These are phyloP conservation scores for Oenanthe melanoleuca DNA, from an alignment of 2,113 vertebrate species.

Conservation along the genomic window DNA sequence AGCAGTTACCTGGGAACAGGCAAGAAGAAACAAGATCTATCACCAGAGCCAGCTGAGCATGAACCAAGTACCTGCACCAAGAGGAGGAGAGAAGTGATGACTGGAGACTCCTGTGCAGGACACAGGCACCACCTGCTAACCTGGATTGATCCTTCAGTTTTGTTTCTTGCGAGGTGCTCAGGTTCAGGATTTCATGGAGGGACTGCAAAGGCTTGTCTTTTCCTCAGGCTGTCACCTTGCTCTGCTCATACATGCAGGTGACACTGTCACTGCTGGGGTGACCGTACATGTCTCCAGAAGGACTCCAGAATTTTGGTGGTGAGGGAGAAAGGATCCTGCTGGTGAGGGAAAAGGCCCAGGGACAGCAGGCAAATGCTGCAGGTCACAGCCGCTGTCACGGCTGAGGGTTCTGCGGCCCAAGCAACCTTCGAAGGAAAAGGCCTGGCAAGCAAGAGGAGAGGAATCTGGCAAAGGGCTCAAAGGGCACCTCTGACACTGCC, in stretches of 20 bases:
- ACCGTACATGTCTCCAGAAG: accelerated
- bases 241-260: neutral
- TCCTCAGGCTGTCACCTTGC: neutral
- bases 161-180: neutral
- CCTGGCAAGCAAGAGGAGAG: neutral
- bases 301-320: neutral
- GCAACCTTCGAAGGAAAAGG: neutral
- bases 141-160: neutral
- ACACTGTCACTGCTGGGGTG: neutral
- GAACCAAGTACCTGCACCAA: neutral
- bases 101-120: neutral
- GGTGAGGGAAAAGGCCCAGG: neutral
- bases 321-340: neutral
- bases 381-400: neutral
- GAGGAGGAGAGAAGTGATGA: accelerated
- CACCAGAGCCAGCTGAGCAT: neutral
- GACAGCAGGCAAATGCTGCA: accelerated
- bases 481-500: neutral
- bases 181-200: neutral
- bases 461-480: neutral
- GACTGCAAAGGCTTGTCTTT: neutral
- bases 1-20: neutral
- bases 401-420: neutral
- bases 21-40: neutral
- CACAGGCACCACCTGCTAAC: neutral